Evolutionary conservation across 2,797 vertebrate genomes (phyloP), one percentile per base, ranked within the genome.

Genomic region (Coregonus sp.): DNA sequence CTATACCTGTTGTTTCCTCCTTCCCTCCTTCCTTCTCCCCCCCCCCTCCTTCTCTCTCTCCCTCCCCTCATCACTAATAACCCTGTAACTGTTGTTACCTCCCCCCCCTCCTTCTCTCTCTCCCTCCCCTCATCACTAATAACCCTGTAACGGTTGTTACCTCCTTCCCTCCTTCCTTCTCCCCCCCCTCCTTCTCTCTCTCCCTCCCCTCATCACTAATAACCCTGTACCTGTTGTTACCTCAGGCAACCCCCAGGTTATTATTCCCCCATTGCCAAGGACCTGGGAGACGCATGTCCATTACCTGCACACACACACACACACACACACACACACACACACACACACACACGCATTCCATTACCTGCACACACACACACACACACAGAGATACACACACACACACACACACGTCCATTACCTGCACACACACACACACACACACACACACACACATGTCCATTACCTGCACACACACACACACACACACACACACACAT

Each of bases 181-280:
- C 73, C 59, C 63, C 65, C 51, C 20, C 12, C 66, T 25, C 61
- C 15, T 29, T 50, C 85, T 80, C 86, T 77, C 85, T 81, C 84
- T 86, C 67, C 6, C 54, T 71, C 40, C 56, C 20, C 15, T 91
- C 87, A 85, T 89, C 85, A 85, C 92, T 94, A 93, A 94, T 87
- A 75, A 91, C 92, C 90, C 90, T 90, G 90, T 92, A 89, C 85
- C 89, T 86, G 91, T 91, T 89, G 88, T 93, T 90, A 94, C 94
- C 92, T 92, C 93, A 90, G 94, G 94, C 91, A 72, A 84, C 91
- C 82, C 86, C 86, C 81, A 86, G 85, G 82, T 94, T 94, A 94
- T 94, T 93, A 94, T 93, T 94, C 93, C 92, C 93, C 88, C 87
- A 86, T 90, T 90, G 93, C 89, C 91, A 90, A 88, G 88, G 87